Base-by-base conservation (phyloP, 1,140 invertebrate genomes). In the Bombus pascuorum region DNA sequence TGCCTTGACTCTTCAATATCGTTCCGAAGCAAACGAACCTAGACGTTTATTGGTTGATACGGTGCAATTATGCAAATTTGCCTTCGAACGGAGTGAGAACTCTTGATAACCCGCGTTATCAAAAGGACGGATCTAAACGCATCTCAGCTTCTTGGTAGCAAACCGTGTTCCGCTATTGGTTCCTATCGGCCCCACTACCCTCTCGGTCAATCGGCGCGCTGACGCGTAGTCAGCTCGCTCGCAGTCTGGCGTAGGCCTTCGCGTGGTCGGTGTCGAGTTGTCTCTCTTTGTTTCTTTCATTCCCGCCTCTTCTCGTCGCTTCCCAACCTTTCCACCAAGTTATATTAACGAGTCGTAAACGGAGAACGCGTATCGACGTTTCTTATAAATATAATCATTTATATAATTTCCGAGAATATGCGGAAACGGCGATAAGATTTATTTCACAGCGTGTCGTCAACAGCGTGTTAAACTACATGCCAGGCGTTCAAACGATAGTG, bases 191-290 rank as follows among this genome's bases (percentile, higher is more conserved):
- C 88, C 88, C 88, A 89, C 88, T 44, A 39, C 74, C 32, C 28
- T 6, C 25, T 32, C 65, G 62, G 62, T 76, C 81, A 79, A 81
- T 87, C 85, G 84, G 73, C 84, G 81, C 39, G 85, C 28, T 62
- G 85, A 83, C 76, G 62, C 73, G 68, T 37, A 68, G 53, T 53
- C 47, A 28, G 70, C 44, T 34, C n/a, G 39, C 70, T 77, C n/a
- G 57, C 87, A 91, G 90, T 91, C 83, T 90, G 80, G 87, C 73
- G 89, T 91, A 83, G 71, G 73, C 87, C 73, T 76, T 73, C 80
- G 80, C 78, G 68, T 72, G 70, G 2, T 71, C 22, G 39, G 73
- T 72, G 53, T 88, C 65, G 72, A 74, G 44, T 44, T 28, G 1
- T 42, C 18, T 3, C 18, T 3, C 18, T 10, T 37, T 1, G 3